Percentiles rank a stretch among this genome's conserved stretches.
phyloP scores from a whole-genome alignment of 1,140 invertebrate genomes.

The Galleria mellonella region DNA sequence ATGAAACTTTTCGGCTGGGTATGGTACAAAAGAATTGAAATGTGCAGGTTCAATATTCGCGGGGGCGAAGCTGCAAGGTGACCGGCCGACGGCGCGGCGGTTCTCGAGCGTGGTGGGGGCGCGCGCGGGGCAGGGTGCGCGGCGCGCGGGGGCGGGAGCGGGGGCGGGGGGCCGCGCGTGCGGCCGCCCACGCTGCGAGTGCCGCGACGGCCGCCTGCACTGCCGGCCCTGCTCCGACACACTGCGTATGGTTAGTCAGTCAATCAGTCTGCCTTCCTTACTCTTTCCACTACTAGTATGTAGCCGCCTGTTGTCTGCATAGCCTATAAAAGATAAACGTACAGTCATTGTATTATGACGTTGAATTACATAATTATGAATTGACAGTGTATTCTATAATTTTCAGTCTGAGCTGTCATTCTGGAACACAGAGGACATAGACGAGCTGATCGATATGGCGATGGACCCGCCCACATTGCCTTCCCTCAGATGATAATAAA shows the following conservation, averaged over 20 bases:
- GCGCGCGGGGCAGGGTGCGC: conserved; percentile 23
- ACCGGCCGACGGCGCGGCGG: conserved; percentile 47
- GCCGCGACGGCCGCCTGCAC: conserved; percentile 40
- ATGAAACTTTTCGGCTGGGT: too few species aligned
- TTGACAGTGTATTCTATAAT: conserved; percentile 6
- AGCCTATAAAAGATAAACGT: neutral
- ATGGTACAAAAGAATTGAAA: too few species aligned
- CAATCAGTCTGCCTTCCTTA: neutral
- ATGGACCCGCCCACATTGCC: conserved; percentile 51
- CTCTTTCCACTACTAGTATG: neutral
- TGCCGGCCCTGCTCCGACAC: conserved; percentile 42
- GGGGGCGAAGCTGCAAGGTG: conserved; percentile 44
- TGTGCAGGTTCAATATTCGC: conserved; percentile 57
- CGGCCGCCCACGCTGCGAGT: conserved; percentile 56
- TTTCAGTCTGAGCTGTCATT: conserved; percentile 53
- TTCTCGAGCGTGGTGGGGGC: conserved; percentile 47
- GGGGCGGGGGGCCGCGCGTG: conserved; percentile 23
- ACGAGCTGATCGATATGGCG: conserved; percentile 57
- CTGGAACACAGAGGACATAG: conserved; percentile 56
- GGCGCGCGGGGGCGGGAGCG: conserved; percentile 11
- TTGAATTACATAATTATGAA: neutral
- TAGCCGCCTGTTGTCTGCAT: neutral
- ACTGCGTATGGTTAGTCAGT: conserved; percentile 23
- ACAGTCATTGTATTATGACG: neutral
- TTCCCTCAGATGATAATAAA: too few species aligned